A percentile compares a stretch with the other conserved stretches of the same genome.
These are phyloP conservation scores for Pomatostomus ruficeps DNA, from an alignment of 2,113 vertebrate genomes.

Conservation along the genomic window DNA sequence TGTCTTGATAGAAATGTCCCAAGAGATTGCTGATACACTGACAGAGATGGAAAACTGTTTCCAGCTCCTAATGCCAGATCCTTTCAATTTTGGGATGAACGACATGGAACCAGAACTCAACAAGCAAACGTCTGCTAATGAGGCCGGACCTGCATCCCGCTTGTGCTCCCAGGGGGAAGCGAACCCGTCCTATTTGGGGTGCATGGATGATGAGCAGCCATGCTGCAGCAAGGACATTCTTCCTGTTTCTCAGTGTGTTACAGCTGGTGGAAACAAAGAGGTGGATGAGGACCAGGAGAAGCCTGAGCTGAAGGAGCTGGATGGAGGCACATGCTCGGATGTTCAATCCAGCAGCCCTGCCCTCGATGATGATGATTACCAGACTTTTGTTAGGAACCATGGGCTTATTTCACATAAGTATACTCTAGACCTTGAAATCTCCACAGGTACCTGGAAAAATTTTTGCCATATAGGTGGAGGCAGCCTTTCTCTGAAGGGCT, in stretches of 20 bases:
- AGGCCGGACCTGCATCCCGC: background rate
- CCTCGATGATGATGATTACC: background rate
- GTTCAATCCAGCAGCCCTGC: background rate
- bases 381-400: conserved; percentile 79
- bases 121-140: background rate
- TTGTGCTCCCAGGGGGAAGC: background rate
- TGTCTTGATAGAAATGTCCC: conserved; percentile 72
- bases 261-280: background rate
- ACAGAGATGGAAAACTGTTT: conserved; percentile 89
- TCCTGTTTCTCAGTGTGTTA: background rate
- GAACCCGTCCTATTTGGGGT: background rate
- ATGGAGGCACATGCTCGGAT: background rate
- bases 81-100: conserved; percentile 57
- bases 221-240: conserved; percentile 85
- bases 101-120: background rate
- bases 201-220: conserved; percentile 70
- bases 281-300: background rate
- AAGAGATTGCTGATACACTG: conserved; percentile 76
- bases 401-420: conserved; percentile 89
- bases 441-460: conserved; percentile 70
- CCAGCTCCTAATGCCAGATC: conserved; percentile 78
- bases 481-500: background rate
- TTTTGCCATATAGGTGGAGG: background rate
- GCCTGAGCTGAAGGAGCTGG: background rate
- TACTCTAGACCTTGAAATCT: conserved; percentile 79